Evolutionary conservation across 2,888 invertebrate genomes (phyloP).

Genomic region (Molorchus minor): DNA sequence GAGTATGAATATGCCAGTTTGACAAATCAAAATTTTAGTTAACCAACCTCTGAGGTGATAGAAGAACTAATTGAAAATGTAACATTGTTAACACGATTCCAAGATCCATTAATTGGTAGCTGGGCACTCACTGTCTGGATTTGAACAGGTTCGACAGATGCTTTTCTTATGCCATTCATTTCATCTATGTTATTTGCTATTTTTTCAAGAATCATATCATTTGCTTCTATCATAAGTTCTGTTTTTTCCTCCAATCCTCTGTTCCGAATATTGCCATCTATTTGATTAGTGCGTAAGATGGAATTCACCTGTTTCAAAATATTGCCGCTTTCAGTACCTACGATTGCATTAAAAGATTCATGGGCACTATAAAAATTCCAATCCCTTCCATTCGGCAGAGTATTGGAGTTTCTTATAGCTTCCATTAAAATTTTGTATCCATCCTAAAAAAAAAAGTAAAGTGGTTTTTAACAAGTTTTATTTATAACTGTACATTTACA

Average conservation of each 20-base stretch:
- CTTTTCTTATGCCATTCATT: conserved; percentile 69
- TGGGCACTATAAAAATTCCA: conserved; percentile 81
- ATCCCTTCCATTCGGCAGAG: conserved; percentile 75
- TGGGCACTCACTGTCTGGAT: conserved; percentile 61
- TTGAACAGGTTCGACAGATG: conserved; percentile 65
- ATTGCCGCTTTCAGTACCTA: conserved; percentile 71
- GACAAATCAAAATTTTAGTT: conserved; percentile 34
- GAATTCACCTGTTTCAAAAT: conserved; percentile 70
- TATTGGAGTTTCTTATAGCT: conserved; percentile 76
- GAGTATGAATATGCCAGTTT: conserved; percentile 27
- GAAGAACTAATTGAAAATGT: conserved; percentile 51
- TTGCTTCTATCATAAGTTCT: conserved; percentile 82
- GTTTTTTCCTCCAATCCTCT: conserved; percentile 73
- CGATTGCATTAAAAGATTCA: conserved; percentile 74
- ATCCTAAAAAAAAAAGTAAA: conserved; percentile 64
- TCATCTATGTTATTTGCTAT: conserved; percentile 79
- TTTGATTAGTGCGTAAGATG: conserved; percentile 66
- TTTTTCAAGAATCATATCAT: conserved; percentile 84
- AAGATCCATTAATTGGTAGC: conserved; percentile 67
- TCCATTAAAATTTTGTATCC: conserved; percentile 73
- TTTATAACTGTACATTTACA: conserved; percentile 18
- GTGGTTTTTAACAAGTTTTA: conserved; percentile 12
- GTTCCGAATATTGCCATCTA: conserved; percentile 67
- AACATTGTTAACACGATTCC: conserved; percentile 65
- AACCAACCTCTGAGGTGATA: conserved; percentile 37